Evolutionary conservation across 2,888 invertebrate genomes (phyloP), one percentile per base, ranked within the genome.

Genomic region (Macaria notata): DNA sequence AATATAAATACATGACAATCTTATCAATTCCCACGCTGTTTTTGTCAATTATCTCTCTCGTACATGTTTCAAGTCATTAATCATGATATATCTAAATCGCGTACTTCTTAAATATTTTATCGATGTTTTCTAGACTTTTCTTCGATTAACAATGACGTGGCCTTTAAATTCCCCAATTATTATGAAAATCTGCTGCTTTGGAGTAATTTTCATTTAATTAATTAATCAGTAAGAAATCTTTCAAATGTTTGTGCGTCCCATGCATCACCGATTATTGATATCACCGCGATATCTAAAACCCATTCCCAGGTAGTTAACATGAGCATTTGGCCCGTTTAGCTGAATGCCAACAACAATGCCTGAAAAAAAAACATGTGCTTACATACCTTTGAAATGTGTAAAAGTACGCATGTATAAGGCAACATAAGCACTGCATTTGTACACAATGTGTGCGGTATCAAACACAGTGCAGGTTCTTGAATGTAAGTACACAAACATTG

Each of bases 401-500:
- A 19, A 19, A 19, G 19, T 19, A 19, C 19, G 19, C 19, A 19
- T 19, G 19, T 19, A 19, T 19, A 19, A 19, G 19, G 19, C 19
- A 1, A 19, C 19, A 19, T 19, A 19, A 19, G 19, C 19, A 19
- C 19, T 19, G 19, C 19, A 19, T 19, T 19, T 19, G 19, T 19
- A 19, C 19, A 9, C 41, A 41, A 41, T 41, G 41, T n/a, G 4
- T 4, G 9, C 4, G 9, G 4, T 41, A 8, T 41, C 41, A 41
- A n/a, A 41, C n/a, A 53, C 39, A 53, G 51, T 30, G 33, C 31
- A 33, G 33, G 7, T 46, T 45, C 44, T 36, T 36, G 33, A 4
- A 9, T 8, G n/a, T 41, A 5, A 4, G n/a, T 41, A 41, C 8
- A 9, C 49, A 61, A 59, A 57, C 59, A 33, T 48, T 31, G 4